phyloP scores from a whole-genome alignment of 2,113 vertebrate genomes.

The Brachirus orientalis region DNA sequence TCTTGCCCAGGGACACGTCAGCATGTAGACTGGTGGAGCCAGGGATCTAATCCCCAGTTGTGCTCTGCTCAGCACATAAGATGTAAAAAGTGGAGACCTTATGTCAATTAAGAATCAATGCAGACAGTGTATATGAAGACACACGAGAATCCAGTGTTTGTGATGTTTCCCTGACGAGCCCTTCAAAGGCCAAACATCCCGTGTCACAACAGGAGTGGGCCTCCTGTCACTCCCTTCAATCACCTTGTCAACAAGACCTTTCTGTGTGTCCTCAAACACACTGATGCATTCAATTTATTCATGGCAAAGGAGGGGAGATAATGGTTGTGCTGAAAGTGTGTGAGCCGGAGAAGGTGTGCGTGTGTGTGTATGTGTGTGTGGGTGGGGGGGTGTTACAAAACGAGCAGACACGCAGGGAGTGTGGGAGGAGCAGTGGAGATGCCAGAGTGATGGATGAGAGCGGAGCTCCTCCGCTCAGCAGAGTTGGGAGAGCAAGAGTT shows the following conservation, averaged over 20 bases:
- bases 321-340: slow-evolving; percentile 71
- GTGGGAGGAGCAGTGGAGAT: slow-evolving; percentile 76
- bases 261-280: slow-evolving; percentile 61
- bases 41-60: no score
- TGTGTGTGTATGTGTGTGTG: no score
- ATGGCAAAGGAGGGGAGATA: slow-evolving; percentile 60
- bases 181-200: slow-evolving; percentile 40
- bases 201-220: slow-evolving; percentile 26
- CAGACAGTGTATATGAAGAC: slow-evolving; percentile 9
- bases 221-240: slow-evolving; percentile 49
- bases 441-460: slow-evolving; percentile 65
- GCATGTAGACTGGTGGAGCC: no score
- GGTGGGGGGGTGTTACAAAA: slow-evolving; percentile 54
- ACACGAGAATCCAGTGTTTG: neutral
- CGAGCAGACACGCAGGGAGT: slow-evolving; percentile 67
- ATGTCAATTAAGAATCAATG: slow-evolving; percentile 35
- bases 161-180: neutral
- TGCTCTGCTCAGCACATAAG: neutral
- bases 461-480: slow-evolving; percentile 52
- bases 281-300: slow-evolving; percentile 78
- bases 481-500: slow-evolving; percentile 62
- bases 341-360: slow-evolving; percentile 69
- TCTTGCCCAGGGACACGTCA: no score
- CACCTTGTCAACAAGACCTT: slow-evolving; percentile 62
- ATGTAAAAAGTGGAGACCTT: slow-evolving; percentile 21